Evolutionary conservation across 2,888 invertebrate species (phyloP).

Genomic region (Apomyelois bistriatella): DNA sequence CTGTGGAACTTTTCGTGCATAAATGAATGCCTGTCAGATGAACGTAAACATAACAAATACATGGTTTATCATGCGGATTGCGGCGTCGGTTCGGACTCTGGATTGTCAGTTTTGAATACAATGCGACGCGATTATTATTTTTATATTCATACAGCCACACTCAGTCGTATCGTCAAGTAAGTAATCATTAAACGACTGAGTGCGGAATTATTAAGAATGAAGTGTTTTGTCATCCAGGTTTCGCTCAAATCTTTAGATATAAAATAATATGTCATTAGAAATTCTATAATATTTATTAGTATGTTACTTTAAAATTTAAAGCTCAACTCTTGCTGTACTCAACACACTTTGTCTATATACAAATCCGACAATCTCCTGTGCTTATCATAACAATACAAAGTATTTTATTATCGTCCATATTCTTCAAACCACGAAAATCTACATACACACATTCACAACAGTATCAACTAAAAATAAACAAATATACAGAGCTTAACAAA

Average conservation of each 20-base stretch:
- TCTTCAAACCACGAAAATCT: background rate
- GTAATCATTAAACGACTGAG: too few species aligned
- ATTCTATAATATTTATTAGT: too few species aligned
- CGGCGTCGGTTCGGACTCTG: background rate
- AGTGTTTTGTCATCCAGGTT: too few species aligned
- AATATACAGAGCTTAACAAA: slow-evolving; percentile 37
- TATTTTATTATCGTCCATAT: background rate
- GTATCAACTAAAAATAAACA: slow-evolving; percentile 20
- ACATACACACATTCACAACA: background rate
- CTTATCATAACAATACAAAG: background rate
- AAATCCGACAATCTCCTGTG: too few species aligned
- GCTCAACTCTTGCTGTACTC: too few species aligned
- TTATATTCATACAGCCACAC: too few species aligned
- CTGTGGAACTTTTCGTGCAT: slow-evolving; percentile 75
- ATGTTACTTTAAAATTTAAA: too few species aligned
- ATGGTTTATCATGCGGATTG: slow-evolving; percentile 50
- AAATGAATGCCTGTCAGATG: slow-evolving; percentile 74
- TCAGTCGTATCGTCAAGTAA: too few species aligned
- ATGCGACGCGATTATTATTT: background rate
- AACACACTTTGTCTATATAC: too few species aligned
- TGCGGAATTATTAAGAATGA: too few species aligned
- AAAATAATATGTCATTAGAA: too few species aligned
- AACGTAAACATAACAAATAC: slow-evolving; percentile 69
- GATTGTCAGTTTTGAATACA: background rate
- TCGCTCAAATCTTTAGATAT: too few species aligned